A percentile compares a stretch with the other conserved stretches of the same genome.
phyloP scores from a whole-genome alignment of 2,797 vertebrate genomes.

The Amblyraja radiata region DNA sequence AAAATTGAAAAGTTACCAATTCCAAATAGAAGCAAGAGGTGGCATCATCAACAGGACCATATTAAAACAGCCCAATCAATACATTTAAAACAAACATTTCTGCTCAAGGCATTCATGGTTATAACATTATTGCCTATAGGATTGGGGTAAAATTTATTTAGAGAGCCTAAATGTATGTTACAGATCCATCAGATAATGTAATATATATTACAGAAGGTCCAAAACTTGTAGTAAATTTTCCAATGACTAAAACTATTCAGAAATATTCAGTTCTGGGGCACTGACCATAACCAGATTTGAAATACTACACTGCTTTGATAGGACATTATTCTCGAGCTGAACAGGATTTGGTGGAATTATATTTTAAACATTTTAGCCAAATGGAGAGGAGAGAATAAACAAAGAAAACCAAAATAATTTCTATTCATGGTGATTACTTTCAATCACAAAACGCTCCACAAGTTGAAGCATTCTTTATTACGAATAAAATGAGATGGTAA shows the following conservation, averaged over 20 bases:
- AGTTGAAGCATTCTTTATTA: not conserved
- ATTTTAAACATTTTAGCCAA: not conserved
- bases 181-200: not conserved
- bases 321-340: not conserved
- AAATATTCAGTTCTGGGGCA: not conserved
- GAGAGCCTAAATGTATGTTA: not conserved
- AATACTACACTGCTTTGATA: not conserved
- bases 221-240: not conserved
- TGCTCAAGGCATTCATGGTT: not conserved
- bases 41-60: not conserved
- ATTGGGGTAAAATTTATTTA: not conserved
- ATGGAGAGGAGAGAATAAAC: not conserved
- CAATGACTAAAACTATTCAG: not conserved
- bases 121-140: not conserved
- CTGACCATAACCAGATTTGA: not conserved
- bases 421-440: not conserved
- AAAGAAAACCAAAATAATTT: not conserved
- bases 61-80: not conserved
- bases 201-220: not conserved
- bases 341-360: not conserved
- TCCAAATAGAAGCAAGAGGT: not conserved
- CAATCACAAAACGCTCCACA: not conserved
- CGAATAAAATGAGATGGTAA: not conserved
- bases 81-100: not conserved
- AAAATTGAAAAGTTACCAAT: not conserved